Base-by-base conservation (phyloP, 1,140 invertebrate genomes). In the Drosophila parabipectinata region DNA sequence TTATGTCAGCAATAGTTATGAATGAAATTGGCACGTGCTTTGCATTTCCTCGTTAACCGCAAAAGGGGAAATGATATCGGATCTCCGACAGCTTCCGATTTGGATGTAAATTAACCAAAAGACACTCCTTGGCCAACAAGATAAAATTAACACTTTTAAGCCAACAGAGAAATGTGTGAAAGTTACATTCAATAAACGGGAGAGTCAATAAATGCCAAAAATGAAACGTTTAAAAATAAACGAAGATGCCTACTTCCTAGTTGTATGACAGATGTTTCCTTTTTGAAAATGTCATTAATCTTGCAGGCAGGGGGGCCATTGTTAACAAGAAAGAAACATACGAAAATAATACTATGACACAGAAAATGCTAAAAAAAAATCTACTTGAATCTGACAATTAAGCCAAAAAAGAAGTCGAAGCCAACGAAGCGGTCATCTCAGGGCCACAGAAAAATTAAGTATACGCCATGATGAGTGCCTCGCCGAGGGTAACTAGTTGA, bases 231-330 rank as follows among this genome's bases (percentile, higher is more conserved):
- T 67, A 69, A 26, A 69, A 50, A 57, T 50, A 56, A 57, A 69
- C 8, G 10, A 37, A 28, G 14, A 68, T 47, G 32, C 10, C 3
- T 21, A 68, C 72, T 81, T 81, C 73, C 72, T 77, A 63, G 58
- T 54, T 68, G 58, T 54, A 72, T 37, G 56, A 71, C 61, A 78
- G 61, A 55, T 78, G 75, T 67, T 78, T 55, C 32, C n/a, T 37
- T 37, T 12, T 37, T 37, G 34, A 37, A 44, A 56, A 53, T 78
- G 62, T 77, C 77, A 84, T 79, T 84, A 72, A 84, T 84, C 62
- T 79, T 59, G 21, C 61, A 63, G 26, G 34, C 34, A 10, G 34
- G 10, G 34, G 56, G 30, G 18, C 45, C 45, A 52, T 26, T 30
- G 39, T 56, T 57, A 57, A 58, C 47, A 48, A 66, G 52, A 54